A percentile compares a stretch with the other conserved stretches of the same genome.
phyloP scores from a whole-genome alignment of 2,888 invertebrate genomes.

The Agonopterix arenella region DNA sequence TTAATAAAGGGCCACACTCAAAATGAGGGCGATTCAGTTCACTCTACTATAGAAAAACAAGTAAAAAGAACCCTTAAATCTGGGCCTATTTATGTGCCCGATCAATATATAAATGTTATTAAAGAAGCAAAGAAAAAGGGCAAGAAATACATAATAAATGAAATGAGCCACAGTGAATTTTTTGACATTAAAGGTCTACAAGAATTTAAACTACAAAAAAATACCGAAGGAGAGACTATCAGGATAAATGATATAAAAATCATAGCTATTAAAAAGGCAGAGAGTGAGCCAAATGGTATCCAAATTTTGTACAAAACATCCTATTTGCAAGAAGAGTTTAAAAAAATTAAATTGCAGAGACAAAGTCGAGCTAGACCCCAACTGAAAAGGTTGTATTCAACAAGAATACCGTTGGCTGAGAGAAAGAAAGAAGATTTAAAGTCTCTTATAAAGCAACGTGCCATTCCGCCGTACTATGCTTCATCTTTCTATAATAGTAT shows the following conservation, averaged over 20 bases:
- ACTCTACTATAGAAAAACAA: slow-evolving; percentile 9
- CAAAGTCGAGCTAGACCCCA: too few species aligned
- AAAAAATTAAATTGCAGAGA: neutral
- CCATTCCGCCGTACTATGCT: too few species aligned
- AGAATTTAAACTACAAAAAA: slow-evolving; percentile 13
- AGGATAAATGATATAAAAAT: neutral
- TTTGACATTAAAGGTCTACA: slow-evolving; percentile 18
- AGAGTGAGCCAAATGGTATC: neutral
- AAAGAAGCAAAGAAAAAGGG: slow-evolving; percentile 22
- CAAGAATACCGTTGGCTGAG: too few species aligned
- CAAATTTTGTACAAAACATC: neutral
- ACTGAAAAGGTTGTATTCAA: too few species aligned
- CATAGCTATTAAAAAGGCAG: neutral
- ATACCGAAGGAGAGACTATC: neutral
- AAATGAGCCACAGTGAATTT: slow-evolving; percentile 21
- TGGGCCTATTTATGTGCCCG: slow-evolving; percentile 3
- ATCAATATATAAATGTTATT: slow-evolving; percentile 16
- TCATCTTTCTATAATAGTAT: too few species aligned
- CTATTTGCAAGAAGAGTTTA: neutral
- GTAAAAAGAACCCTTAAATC: slow-evolving; percentile 10
- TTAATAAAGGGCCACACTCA: slow-evolving; percentile 11
- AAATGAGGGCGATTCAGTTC: slow-evolving; percentile 11
- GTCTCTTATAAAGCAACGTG: too few species aligned
- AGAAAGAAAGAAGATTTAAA: too few species aligned
- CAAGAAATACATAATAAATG: slow-evolving; percentile 15